Evolutionary conservation across 2,888 invertebrate species (phyloP).

Genomic region (Trachelus tabidus): DNA sequence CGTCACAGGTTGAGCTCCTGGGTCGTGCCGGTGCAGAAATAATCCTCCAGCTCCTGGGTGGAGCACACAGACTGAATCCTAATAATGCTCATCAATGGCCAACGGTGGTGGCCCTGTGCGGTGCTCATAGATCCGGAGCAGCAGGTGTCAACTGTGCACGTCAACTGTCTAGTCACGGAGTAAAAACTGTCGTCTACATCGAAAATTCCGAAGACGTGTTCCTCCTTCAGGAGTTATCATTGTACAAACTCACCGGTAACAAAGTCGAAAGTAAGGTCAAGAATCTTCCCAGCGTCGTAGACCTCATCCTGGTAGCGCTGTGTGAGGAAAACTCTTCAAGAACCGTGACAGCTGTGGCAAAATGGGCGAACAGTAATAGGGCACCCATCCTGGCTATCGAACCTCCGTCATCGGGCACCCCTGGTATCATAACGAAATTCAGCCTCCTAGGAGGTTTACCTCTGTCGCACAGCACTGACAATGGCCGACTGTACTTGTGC

Average conservation of each 20-base stretch:
- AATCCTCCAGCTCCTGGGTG: constrained; percentile 84
- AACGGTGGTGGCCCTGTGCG: constrained; percentile 80
- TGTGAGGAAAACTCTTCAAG: constrained; percentile 67
- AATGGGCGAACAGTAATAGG: constrained; percentile 78
- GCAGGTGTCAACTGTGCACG: constrained; percentile 82
- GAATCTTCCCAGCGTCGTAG: constrained; percentile 67
- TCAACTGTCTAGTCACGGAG: constrained; percentile 85
- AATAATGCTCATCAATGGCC: constrained; percentile 92
- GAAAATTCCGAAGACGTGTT: constrained; percentile 66
- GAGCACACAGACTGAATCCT: constrained; percentile 84
- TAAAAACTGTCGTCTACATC: constrained; percentile 75
- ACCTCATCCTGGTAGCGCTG: constrained; percentile 71
- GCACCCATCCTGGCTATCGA: constrained; percentile 82
- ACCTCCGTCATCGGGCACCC: constrained; percentile 77
- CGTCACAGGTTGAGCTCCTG: constrained; percentile 75
- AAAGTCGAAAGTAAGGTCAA: constrained; percentile 69
- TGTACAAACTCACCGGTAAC: constrained; percentile 76
- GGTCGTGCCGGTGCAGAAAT: constrained; percentile 89
- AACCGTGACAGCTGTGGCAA: constrained; percentile 69
- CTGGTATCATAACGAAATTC: constrained; percentile 74
- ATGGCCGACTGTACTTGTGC: constrained; percentile 84
- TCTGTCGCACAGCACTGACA: constrained; percentile 71
- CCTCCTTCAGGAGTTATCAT: constrained; percentile 73
- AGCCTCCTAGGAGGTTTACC: constrained; percentile 80
- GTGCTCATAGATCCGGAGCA: constrained; percentile 75